Conservation (phyloP, 2,797 vertebrate genomes). For the Myotis myotis region DNA sequence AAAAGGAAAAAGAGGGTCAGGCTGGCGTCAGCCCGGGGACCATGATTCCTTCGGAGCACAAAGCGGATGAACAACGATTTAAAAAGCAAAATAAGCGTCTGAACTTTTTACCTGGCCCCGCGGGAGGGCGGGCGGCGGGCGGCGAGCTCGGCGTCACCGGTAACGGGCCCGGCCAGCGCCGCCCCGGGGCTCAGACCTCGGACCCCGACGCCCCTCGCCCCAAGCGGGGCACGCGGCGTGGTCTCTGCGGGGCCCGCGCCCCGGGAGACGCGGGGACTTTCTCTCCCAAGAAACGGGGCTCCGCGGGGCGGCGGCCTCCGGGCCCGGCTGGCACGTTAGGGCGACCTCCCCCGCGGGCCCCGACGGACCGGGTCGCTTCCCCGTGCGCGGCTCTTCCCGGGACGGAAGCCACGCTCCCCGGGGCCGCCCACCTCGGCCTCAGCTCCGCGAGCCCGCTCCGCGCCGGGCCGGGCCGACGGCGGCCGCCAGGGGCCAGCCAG, state of each 20-base stretch:
- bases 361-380: not conserved
- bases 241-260: too few relatives aligned
- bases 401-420: fast-evolving
- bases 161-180: not conserved
- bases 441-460: not conserved
- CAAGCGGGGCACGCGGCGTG: not conserved
- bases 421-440: not conserved
- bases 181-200: not conserved
- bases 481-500: not conserved
- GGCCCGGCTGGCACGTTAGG: not conserved
- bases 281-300: not conserved
- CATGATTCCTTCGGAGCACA: too few relatives aligned
- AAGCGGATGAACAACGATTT: too few relatives aligned
- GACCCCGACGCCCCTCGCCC: not conserved
- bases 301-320: not conserved
- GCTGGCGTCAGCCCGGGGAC: too few relatives aligned
- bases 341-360: not conserved
- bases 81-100: too few relatives aligned
- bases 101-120: too few relatives aligned
- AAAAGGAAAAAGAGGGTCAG: not conserved
- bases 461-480: not conserved
- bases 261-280: not conserved
- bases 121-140: too few relatives aligned
- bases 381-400: fast-evolving
- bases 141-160: not conserved